Base-by-base conservation (phyloP, 2,797 vertebrate species). In the Ataeniobius toweri region DNA sequence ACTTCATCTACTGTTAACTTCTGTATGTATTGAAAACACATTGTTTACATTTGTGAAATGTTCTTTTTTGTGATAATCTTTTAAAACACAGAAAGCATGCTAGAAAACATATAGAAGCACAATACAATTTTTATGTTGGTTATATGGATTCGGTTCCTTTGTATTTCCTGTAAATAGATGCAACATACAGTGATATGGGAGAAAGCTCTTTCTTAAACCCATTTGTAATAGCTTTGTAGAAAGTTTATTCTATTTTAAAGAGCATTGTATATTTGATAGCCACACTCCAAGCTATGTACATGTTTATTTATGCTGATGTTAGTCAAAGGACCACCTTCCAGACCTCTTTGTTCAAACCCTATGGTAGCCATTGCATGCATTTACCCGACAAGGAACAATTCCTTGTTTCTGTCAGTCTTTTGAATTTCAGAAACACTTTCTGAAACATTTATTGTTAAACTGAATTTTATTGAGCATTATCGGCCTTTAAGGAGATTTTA, bases 161-260 rank as follows among this genome's bases (percentile, higher is more conserved):
- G 78, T 91, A 89, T 90, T 92, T 80, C 85, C 80, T 94, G 91
- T 93, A 94, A 89, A 94, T 94, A 94, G 78, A 86, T 79, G 85
- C 83, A 80, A 92, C 88, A 90, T 82, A 86, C 8, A 89, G 88
- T 87, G 90, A 84, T 74, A 81, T 84, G 79, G 86, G 78, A 88
- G 82, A 90, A 71, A 82, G 83, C 79, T 91, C 91, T 93, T 93
- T 93, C 91, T 90, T 85, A 89, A 89, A 90, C 90, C 89, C 90
- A 93, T 93, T 94, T 94, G 92, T 95, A 94, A 86, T 91, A 85
- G 92, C 91, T 94, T 94, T 94, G 89, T 95, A 94, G 94, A 94
- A 93, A 93, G 89, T 93, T 77, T 69, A 91, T 89, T 93, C 91
- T 94, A 92, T 95, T 94, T 94, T 94, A 90, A 80, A 94, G 89